These are phyloP conservation scores for Meiosimyza decipiens DNA, from an alignment of 2,888 invertebrate genomes.

Conservation along the genomic window DNA sequence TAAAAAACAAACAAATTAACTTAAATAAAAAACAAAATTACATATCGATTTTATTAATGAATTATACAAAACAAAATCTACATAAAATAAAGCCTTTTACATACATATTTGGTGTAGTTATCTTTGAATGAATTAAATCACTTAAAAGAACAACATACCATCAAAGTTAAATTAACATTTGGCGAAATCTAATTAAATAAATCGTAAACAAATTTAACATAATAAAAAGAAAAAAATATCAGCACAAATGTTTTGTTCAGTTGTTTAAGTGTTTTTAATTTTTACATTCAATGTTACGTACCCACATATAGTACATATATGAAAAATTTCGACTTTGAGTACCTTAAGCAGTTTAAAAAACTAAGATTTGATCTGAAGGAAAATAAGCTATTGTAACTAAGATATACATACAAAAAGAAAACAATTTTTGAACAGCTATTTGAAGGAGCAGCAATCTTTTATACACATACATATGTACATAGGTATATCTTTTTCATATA, in stretches of 20 bases:
- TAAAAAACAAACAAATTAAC: conserved; percentile 9
- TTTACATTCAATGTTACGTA: conserved; percentile 1
- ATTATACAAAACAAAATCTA: conserved; percentile 20
- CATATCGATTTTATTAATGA: conserved; percentile 41
- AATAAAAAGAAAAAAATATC: too few species aligned
- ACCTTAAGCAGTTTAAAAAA: conserved; percentile 25
- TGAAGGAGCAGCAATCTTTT: conserved; percentile 6
- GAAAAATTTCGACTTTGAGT: conserved; percentile 14
- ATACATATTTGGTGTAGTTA: background rate
- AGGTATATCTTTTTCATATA: conserved; percentile 24
- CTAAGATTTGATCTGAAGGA: conserved; percentile 9
- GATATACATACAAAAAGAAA: background rate
- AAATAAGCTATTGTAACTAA: background rate
- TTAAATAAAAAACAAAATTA: conserved; percentile 27
- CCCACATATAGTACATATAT: background rate
- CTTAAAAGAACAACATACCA: background rate
- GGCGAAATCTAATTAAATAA: too few species aligned
- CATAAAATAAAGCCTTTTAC: conserved; percentile 19
- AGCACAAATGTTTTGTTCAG: background rate
- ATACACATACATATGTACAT: background rate
- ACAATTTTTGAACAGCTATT: background rate
- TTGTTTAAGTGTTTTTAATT: background rate
- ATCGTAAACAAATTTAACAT: too few species aligned
- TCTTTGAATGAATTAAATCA: background rate
- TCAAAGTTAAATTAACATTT: too few species aligned